These are phyloP conservation scores for Lithosia quadra DNA, from an alignment of 2,888 invertebrate species.

Conservation along the genomic window DNA sequence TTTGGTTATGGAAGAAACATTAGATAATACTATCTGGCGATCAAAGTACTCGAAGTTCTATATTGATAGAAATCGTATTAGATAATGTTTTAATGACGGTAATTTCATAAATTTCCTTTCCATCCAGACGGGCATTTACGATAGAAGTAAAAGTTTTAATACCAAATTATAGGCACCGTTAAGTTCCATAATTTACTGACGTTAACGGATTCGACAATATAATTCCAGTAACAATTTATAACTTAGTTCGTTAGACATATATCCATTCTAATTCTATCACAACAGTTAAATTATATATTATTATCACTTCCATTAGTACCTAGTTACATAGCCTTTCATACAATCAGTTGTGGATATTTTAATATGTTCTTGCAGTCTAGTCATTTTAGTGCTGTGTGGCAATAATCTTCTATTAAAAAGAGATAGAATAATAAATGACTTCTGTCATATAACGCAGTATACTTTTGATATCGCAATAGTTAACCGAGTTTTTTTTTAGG, in stretches of 20 bases:
- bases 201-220: conserved; percentile 16
- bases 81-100: conserved; percentile 36
- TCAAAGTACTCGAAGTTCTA: conserved; percentile 29
- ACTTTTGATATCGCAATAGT: too few relatives aligned
- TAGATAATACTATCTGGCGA: neutral
- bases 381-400: too few relatives aligned
- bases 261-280: conserved; percentile 36
- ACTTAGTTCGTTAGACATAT: conserved; percentile 31
- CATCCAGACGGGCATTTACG: conserved; percentile 30
- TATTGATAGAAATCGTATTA: conserved; percentile 33
- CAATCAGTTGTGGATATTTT: neutral
- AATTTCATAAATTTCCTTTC: conserved; percentile 39
- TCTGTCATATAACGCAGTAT: too few relatives aligned
- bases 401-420: too few relatives aligned
- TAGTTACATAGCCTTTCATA: neutral
- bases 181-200: conserved; percentile 30
- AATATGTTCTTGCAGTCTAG: neutral
- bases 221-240: conserved; percentile 29
- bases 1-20: neutral
- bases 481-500: too few relatives aligned
- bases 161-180: conserved; percentile 35
- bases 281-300: conserved; percentile 17
- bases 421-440: too few relatives aligned
- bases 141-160: conserved; percentile 47
- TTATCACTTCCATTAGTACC: conserved; percentile 28